phyloP scores from a whole-genome alignment of 2,797 vertebrate genomes.

The Taenioides sp. region DNA sequence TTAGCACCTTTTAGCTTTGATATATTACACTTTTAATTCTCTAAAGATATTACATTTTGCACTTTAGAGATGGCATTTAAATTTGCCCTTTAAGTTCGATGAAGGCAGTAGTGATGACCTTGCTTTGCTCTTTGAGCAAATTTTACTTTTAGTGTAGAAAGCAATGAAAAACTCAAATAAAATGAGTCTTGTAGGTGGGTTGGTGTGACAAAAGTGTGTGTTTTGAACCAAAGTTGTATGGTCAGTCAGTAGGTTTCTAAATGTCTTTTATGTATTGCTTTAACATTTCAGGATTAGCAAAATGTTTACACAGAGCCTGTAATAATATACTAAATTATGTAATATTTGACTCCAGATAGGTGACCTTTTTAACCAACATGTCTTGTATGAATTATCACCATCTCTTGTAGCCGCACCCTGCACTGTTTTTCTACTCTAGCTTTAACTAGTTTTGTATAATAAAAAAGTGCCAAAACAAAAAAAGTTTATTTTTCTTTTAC shows the following conservation, averaged over 20 bases:
- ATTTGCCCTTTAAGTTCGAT: not conserved
- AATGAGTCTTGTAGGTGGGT: not conserved
- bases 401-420: constrained; percentile 17
- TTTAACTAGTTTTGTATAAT: constrained; percentile 46
- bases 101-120: not conserved
- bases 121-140: not conserved
- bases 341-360: not conserved
- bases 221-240: not conserved
- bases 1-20: too few species aligned
- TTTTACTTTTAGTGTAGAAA: not conserved
- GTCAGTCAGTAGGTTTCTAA: not conserved
- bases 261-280: not conserved
- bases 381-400: constrained; percentile 16
- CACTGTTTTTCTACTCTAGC: constrained; percentile 33
- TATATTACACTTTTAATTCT: not conserved
- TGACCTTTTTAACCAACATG: constrained; percentile 25
- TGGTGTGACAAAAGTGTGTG: not conserved
- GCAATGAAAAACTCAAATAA: not conserved
- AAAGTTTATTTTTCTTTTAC: not conserved
- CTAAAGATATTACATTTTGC: not conserved
- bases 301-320: constrained; percentile 4
- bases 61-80: not conserved
- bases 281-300: not conserved
- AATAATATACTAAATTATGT: not conserved
- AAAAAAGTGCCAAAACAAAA: constrained; percentile 29